phyloP scores from a whole-genome alignment of 2,888 invertebrate species.

The Epicampocera succincta region DNA sequence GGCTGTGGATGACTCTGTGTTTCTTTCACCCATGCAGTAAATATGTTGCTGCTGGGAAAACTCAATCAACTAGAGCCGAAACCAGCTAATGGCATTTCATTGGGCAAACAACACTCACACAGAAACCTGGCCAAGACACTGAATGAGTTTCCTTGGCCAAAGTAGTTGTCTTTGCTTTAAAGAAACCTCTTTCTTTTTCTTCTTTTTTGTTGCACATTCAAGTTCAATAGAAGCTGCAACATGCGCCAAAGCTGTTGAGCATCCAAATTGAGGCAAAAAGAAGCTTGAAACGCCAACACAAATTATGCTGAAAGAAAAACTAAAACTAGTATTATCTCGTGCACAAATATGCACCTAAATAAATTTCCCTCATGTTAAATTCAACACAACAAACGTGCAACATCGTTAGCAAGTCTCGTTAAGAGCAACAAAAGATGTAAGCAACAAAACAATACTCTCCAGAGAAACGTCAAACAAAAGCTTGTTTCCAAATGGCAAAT shows the following conservation, averaged over 20 bases:
- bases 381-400: slow-evolving; percentile 33
- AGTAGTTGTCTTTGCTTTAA: slow-evolving; percentile 28
- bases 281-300: slow-evolving; percentile 51
- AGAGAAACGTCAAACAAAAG: slow-evolving; percentile 24
- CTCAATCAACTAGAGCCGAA: slow-evolving; percentile 53
- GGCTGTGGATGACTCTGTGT: slow-evolving; percentile 35
- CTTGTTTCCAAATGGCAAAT: slow-evolving; percentile 35
- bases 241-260: slow-evolving; percentile 2
- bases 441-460: slow-evolving; percentile 43
- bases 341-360: slow-evolving; percentile 33
- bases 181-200: slow-evolving; percentile 16
- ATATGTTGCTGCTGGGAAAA: slow-evolving; percentile 63
- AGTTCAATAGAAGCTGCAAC: slow-evolving; percentile 18
- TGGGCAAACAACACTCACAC: slow-evolving; percentile 13
- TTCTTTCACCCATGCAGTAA: slow-evolving; percentile 56
- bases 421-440: slow-evolving; percentile 13
- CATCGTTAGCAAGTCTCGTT: slow-evolving; percentile 49
- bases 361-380: slow-evolving; percentile 52
- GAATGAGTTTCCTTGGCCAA: slow-evolving; percentile 60
- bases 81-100: slow-evolving; percentile 51
- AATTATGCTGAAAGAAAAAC: not conserved
- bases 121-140: slow-evolving; percentile 38
- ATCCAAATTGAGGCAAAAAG: slow-evolving; percentile 1
- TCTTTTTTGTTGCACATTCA: slow-evolving; percentile 20
- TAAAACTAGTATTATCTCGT: slow-evolving; percentile 1